Evolutionary conservation across 2,797 vertebrate species (phyloP), one percentile per base, ranked within the genome.

Genomic region (Microchirus variegatus): DNA sequence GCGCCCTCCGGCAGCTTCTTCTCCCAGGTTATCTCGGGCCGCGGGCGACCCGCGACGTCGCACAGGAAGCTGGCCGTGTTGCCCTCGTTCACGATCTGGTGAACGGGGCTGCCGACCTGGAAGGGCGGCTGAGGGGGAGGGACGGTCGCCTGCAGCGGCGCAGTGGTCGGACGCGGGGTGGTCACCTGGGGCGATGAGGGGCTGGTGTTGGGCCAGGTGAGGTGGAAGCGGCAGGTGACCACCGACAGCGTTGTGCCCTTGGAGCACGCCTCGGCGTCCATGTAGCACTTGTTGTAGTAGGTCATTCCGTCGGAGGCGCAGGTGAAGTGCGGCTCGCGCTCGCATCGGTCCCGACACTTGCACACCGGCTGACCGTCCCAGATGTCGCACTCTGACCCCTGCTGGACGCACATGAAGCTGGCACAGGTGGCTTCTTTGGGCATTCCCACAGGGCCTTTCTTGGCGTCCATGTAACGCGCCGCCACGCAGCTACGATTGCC

Each of bases 251-350:
- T 93, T 72, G 95, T 94, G 46, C 96, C 97, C 57, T 96, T 97
- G 63, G 95, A 94, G 75, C 98, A 99, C 3, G 98, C 98, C 83
- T 99, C 98, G 0, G 98, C 98, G 0, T 99, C 97, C 97, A 99
- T 97, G 91, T 96, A 99, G 83, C 98, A 99, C 80, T 95, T 97
- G 83, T 99, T 99, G 82, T 98, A 99, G 85, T 99, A 99, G 43
- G 97, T 99, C 91, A 99, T 96, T 60, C 98, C 97, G 0, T 99
- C 98, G 0, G 98, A 99, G 59, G 98, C 98, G 0, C 98, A 99
- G 51, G 96, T 99, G 75, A 99, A 99, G 68, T 93, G 95, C 0
- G 98, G 98, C 75, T 99, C 97, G 67, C 95, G 93, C 92, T 99
- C 97, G 1, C 98, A 99, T 10, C 97, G 94, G 56, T 99, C 98